Evolutionary conservation across 2,797 vertebrate species (phyloP).

Genomic region (Ara ararauna): DNA sequence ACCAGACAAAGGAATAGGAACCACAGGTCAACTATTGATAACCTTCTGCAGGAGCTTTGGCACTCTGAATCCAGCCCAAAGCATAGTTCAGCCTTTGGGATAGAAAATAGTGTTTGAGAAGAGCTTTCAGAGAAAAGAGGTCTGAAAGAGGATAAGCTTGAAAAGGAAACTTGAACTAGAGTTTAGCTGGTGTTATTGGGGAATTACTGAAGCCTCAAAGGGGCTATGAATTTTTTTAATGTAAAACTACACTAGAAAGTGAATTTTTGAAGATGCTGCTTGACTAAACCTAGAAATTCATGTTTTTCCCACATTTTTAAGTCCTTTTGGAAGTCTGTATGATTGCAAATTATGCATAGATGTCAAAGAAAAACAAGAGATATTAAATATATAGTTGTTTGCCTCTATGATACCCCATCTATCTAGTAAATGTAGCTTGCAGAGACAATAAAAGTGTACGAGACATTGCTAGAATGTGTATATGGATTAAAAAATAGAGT

Average conservation of each 20-base stretch:
- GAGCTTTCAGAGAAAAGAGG: neutral
- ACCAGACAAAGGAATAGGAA: neutral
- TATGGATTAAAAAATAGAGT: neutral
- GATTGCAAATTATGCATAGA: neutral
- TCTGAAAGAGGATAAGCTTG: neutral
- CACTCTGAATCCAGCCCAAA: neutral
- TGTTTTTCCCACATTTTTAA: rapidly evolving
- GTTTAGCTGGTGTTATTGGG: neutral
- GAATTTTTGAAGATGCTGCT: neutral
- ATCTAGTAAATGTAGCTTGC: neutral
- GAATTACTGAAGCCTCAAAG: neutral
- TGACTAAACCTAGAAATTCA: neutral
- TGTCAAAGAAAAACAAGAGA: neutral
- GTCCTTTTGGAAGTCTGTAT: neutral
- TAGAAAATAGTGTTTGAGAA: neutral
- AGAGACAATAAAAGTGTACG: neutral
- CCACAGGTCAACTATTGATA: neutral
- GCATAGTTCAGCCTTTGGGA: neutral
- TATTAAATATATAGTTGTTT: neutral
- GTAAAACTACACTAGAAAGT: neutral
- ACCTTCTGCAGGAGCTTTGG: neutral
- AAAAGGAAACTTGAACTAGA: neutral
- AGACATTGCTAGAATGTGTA: neutral
- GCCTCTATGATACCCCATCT: neutral
- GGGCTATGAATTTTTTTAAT: neutral